Percentiles rank a stretch among this genome's conserved stretches.
Conservation (phyloP, 2,113 vertebrate species). For the Scartelaos histophorus region DNA sequence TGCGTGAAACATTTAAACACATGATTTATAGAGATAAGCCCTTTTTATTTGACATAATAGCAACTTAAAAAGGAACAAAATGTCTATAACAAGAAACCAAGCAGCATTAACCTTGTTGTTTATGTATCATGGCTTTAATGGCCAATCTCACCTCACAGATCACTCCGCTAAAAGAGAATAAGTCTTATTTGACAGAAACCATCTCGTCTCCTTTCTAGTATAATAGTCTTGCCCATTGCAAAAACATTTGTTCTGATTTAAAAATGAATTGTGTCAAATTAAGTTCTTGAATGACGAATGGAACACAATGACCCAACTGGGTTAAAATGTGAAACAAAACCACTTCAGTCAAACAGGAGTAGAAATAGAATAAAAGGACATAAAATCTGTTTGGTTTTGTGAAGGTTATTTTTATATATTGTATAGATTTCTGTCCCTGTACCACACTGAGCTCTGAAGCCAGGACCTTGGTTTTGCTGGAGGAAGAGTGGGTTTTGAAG, state of each 20-base stretch:
- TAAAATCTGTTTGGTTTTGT: not conserved
- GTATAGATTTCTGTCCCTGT: not conserved
- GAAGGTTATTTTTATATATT: not conserved
- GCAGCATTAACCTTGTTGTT: not conserved
- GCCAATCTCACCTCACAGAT: constrained; percentile 16
- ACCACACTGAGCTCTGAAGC: not conserved
- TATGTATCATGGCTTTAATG: not conserved
- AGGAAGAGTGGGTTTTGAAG: not conserved
- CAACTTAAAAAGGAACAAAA: constrained; percentile 1
- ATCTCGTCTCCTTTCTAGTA: constrained; percentile 31
- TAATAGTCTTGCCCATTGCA: constrained; percentile 14
- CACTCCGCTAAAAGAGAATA: constrained; percentile 37
- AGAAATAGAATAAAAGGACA: not conserved
- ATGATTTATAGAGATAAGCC: constrained; percentile 24
- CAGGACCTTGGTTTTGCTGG: not conserved
- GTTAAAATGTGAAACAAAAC: not conserved
- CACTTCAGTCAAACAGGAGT: not conserved
- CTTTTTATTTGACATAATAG: constrained; percentile 15
- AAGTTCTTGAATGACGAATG: not conserved
- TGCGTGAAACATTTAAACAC: constrained; percentile 22
- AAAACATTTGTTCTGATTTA: not conserved
- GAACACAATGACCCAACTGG: not conserved
- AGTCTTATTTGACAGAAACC: constrained; percentile 37
- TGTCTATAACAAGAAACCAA: not conserved
- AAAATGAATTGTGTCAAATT: not conserved